Conservation (phyloP, 2,888 invertebrate genomes). For the Steinernema hermaphroditum region DNA sequence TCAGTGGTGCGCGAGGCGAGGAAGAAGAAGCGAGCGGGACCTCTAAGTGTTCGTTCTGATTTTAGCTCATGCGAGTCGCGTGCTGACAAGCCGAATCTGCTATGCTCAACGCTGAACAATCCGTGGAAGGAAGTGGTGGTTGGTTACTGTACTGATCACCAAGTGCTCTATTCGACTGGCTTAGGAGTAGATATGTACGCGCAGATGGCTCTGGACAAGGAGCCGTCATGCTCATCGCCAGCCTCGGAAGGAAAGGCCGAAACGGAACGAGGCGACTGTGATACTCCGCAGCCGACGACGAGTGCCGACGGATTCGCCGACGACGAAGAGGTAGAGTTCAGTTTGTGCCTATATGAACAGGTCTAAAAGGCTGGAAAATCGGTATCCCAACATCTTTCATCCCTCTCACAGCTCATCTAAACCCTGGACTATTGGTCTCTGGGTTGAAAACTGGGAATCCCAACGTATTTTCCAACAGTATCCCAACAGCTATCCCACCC, state of each 20-base stretch:
- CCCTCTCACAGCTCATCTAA: too few relatives aligned
- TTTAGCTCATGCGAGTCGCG: not conserved
- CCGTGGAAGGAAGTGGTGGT: slow-evolving; percentile 3
- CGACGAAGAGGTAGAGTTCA: slow-evolving; percentile 20
- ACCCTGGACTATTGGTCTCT: too few relatives aligned
- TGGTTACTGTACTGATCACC: not conserved
- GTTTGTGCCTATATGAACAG: too few relatives aligned
- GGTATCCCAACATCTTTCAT: too few relatives aligned
- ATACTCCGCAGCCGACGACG: slow-evolving; percentile 18
- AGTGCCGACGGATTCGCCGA: not conserved
- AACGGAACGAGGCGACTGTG: not conserved
- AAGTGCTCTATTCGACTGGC: not conserved
- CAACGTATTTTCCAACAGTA: too few relatives aligned
- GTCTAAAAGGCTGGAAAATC: too few relatives aligned
- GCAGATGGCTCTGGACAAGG: slow-evolving; percentile 2
- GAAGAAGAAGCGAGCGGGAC: slow-evolving; percentile 13
- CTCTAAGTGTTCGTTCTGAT: not conserved
- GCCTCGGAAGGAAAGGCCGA: not conserved
- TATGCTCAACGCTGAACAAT: slow-evolving; percentile 14
- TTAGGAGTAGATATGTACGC: not conserved
- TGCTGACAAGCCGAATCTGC: not conserved
- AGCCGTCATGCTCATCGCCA: slow-evolving; percentile 1
- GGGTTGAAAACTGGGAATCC: too few relatives aligned
- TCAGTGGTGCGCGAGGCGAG: slow-evolving; percentile 9
- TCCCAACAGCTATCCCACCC: too few relatives aligned